Percentiles rank a stretch among this genome's conserved stretches.
Conservation (phyloP, 2,888 invertebrate species). For the Noctua comes region DNA sequence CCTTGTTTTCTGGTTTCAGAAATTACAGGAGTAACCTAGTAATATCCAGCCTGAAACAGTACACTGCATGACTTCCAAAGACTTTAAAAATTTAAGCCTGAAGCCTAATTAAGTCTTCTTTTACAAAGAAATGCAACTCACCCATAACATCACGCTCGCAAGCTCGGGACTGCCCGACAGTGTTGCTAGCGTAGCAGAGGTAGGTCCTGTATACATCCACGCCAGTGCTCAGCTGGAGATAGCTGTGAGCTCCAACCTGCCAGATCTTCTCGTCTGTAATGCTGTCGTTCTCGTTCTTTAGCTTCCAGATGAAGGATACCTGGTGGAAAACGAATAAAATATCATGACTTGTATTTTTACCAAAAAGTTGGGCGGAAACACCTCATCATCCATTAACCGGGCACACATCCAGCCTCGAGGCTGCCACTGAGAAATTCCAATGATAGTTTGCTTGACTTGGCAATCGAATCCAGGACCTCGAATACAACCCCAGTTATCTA, state of each 20-base stretch:
- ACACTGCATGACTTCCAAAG: not conserved
- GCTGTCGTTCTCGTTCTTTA: constrained; percentile 96
- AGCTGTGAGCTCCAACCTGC: constrained; percentile 82
- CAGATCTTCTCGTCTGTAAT: constrained; percentile 91
- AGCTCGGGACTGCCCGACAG: constrained; percentile 92
- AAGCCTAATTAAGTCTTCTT: no score
- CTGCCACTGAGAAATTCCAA: not conserved
- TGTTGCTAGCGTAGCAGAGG: constrained; percentile 95
- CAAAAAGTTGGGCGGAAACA: not conserved
- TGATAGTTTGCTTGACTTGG: not conserved
- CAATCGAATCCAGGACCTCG: not conserved
- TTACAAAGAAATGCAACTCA: constrained; percentile 72
- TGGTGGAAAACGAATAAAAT: constrained; percentile 64
- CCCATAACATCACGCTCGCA: constrained; percentile 93
- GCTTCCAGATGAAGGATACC: constrained; percentile 95
- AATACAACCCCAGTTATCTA: not conserved
- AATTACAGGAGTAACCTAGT: not conserved
- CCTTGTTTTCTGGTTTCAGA: not conserved
- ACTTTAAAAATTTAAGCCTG: not conserved
- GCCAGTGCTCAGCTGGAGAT: constrained; percentile 86
- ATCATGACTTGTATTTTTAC: not conserved
- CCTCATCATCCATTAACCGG: not conserved
- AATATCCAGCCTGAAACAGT: not conserved
- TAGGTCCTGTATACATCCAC: constrained; percentile 93
- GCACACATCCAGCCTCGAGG: not conserved